Base-by-base conservation (phyloP, 2,888 invertebrate genomes). In the Nymphalis c-album region DNA sequence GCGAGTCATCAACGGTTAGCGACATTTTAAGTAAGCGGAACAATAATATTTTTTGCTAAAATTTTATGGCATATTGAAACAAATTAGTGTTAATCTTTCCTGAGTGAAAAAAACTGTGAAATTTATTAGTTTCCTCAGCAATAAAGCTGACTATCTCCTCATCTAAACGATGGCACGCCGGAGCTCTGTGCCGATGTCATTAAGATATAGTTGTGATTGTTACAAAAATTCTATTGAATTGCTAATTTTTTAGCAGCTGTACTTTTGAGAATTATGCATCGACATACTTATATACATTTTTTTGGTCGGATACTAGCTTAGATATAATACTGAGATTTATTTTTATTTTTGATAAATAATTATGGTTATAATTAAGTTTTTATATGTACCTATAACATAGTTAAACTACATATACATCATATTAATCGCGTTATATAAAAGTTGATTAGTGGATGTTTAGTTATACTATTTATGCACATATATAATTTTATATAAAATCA, bases 51-150 rank as follows among this genome's bases (percentile, higher is more conserved):
- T 85, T 85, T 81, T 85, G 82, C 80, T 83, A 88, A 86, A n/a
- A 80, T 83, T 85, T 87, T 87, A 88, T 84, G 84, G 85, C 80
- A 85, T 88, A 90, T 90, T 90, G 88, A 88, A 89, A 85, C 90
- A 88, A 90, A 91, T 91, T 89, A 89, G 69, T 63, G 65, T 71
- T 62, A 62, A 70, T 69, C 68, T 72, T 63, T 66, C 8, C 18
- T 45, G 45, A 46, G 47, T 59, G 70, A 64, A 77, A 81, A 84
- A 86, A 87, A 81, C 63, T 67, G 71, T 74, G 74, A 85, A 85
- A 91, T 91, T 91, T 91, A 91, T 91, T 86, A 82, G 85, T 85
- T 87, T 85, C 88, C 87, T 85, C 83, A 81, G 77, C 86, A 84
- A 90, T 91, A 91, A 91, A 91, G 80, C 83, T 77, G 73, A 78